Percentiles rank a stretch among this genome's conserved stretches.
Conservation (phyloP, 1,140 invertebrate genomes). For the Onthophagus taurus region DNA sequence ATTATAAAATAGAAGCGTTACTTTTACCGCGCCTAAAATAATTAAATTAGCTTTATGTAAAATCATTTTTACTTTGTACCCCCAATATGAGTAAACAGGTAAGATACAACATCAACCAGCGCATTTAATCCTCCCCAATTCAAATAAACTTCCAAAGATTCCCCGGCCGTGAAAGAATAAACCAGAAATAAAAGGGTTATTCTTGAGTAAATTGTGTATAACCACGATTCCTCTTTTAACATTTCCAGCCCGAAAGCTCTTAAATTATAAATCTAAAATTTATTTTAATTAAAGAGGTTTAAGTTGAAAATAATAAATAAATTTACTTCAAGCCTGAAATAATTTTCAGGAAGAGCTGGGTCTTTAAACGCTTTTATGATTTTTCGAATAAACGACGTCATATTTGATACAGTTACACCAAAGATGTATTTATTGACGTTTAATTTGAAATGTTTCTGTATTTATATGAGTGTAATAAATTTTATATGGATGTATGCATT, state of each 20-base stretch:
- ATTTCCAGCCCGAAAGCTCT: constrained; percentile 14
- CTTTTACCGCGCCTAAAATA: constrained; percentile 11
- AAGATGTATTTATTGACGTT: neutral
- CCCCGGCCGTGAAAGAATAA: constrained; percentile 4
- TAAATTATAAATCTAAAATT: constrained; percentile 11
- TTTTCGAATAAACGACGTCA: too few relatives aligned
- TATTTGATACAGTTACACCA: neutral
- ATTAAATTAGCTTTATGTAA: too few relatives aligned
- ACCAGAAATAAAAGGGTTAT: constrained; percentile 8
- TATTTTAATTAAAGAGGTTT: neutral
- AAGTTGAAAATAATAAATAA: neutral
- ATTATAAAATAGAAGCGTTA: constrained; percentile 8
- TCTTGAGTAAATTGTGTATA: constrained; percentile 12
- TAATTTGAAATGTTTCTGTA: neutral
- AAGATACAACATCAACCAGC: constrained; percentile 5
- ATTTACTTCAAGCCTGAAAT: constrained; percentile 3
- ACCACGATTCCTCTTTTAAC: constrained; percentile 5
- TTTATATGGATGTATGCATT: too few relatives aligned
- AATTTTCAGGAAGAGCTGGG: constrained; percentile 10
- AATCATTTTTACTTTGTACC: too few relatives aligned
- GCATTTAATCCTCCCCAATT: constrained; percentile 15
- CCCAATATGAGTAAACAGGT: constrained; percentile 14
- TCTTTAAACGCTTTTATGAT: neutral
- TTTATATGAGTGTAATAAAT: too few relatives aligned
- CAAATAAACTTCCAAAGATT: constrained; percentile 13